Percentiles rank a stretch among this genome's conserved stretches.
Evolutionary conservation across 1,140 invertebrate species (phyloP).

Genomic region (Probaryconus sp.): DNA sequence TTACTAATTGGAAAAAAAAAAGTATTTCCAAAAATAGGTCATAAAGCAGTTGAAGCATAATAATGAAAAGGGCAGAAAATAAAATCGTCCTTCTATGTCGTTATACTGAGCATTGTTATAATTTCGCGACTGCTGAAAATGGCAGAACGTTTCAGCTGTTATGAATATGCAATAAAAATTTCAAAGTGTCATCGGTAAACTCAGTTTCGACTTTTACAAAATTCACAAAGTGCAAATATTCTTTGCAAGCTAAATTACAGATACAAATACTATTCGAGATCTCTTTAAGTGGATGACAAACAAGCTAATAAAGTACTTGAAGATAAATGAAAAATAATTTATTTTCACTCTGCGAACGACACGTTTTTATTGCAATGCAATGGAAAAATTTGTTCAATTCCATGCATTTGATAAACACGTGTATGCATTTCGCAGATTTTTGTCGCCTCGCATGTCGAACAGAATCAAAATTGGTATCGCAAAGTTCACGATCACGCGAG

Average conservation of each 20-base stretch:
- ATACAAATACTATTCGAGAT: not conserved
- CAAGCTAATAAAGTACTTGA: too few species aligned
- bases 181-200: slow-evolving; percentile 12
- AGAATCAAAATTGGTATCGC: slow-evolving; percentile 35
- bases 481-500: slow-evolving; percentile 20
- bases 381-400: too few species aligned
- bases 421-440: slow-evolving; percentile 25
- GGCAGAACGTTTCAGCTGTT: slow-evolving; percentile 20
- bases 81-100: slow-evolving; percentile 12
- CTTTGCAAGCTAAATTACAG: not conserved
- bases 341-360: too few species aligned
- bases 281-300: too few species aligned
- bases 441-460: slow-evolving; percentile 16
- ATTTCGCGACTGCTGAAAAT: slow-evolving; percentile 30
- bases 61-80: not conserved
- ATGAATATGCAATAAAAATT: slow-evolving; percentile 51
- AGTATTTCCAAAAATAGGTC: slow-evolving; percentile 11
- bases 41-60: not conserved
- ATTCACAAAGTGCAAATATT: slow-evolving; percentile 3
- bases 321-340: too few species aligned
- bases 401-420: slow-evolving; percentile 15
- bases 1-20: too few species aligned
- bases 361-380: too few species aligned
- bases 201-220: slow-evolving; percentile 23
- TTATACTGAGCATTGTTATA: slow-evolving; percentile 25